These are phyloP conservation scores for Allobates femoralis DNA, from an alignment of 2,797 vertebrate genomes.

Conservation along the genomic window DNA sequence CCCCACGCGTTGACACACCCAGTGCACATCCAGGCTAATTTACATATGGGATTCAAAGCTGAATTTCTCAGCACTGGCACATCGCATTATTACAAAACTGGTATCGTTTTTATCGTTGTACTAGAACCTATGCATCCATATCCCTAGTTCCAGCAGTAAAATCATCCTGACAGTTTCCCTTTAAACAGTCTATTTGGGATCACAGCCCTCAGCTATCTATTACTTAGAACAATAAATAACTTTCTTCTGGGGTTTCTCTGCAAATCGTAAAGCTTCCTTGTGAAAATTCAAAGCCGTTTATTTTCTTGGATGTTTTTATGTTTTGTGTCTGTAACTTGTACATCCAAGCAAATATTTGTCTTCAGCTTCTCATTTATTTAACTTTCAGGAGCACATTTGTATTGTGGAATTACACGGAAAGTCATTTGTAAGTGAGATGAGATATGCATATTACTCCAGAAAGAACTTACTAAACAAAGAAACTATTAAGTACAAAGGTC, in stretches of 20 bases:
- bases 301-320: conserved; percentile 55
- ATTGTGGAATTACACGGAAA: conserved; percentile 59
- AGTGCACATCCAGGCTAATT: too few species aligned
- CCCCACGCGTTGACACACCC: too few species aligned
- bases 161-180: too few species aligned
- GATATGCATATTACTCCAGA: conserved; percentile 56
- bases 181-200: conserved; percentile 27
- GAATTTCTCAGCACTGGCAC: too few species aligned
- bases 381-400: conserved; percentile 51
- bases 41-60: too few species aligned
- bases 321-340: conserved; percentile 48
- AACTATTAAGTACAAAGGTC: conserved; percentile 54
- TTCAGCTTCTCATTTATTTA: conserved; percentile 58
- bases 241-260: conserved; percentile 31
- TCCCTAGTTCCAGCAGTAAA: too few species aligned
- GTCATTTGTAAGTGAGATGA: conserved; percentile 63
- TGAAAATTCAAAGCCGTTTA: conserved; percentile 36
- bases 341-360: conserved; percentile 62
- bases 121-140: too few species aligned
- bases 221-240: conserved; percentile 31
- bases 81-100: too few species aligned
- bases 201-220: conserved; percentile 25
- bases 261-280: conserved; percentile 32
- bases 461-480: conserved; percentile 53
- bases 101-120: too few species aligned